Evolutionary conservation across 2,113 vertebrate species (phyloP), one percentile per base, ranked within the genome.

Genomic region (Climacteris rufus): DNA sequence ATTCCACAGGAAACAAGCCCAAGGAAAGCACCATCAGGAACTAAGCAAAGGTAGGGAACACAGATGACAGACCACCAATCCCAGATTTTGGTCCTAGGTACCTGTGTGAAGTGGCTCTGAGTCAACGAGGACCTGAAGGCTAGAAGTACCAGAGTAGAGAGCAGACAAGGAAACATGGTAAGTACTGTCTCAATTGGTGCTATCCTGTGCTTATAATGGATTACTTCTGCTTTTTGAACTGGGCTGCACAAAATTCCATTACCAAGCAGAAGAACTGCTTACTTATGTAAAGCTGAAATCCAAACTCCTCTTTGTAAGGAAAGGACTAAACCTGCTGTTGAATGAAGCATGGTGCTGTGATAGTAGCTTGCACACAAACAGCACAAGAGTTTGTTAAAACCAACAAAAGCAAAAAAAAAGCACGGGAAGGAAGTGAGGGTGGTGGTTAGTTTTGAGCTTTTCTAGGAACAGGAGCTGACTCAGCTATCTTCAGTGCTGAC

Each of bases 401-500:
- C 30, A 39, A 69, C 52, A 35, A 50, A 56, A 64, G 45, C 18
- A 56, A 65, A 57, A 85, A 85, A 39, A 24, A 11, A 61, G 19
- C 5, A 35, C 44, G 31, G 92, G 89, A 97, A 94, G 96, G 93
- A 93, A 96, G 65, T 47, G 63, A 89, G 81, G 49, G 77, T 56
- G 59, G 79, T 44, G 69, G 84, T 82, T 83, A 82, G 79, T 69
- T 96, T 61, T 24, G 21, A 85, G 31, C 81, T 93, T 94, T 91
- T 75, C 90, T 65, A 95, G 76, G 65, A 94, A 84, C 44, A 39
- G 83, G 76, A 93, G 90, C 95, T 89, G 91, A 96, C 83, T 96
- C 94, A 89, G 94, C 94, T 66, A 33, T 66, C 81, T 53, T 23
- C 31, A 89, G 33, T 89, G 94, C 92, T 95, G 92, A 96, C 72